These are phyloP conservation scores for Tachina fera DNA, from an alignment of 2,888 invertebrate species.

Conservation along the genomic window DNA sequence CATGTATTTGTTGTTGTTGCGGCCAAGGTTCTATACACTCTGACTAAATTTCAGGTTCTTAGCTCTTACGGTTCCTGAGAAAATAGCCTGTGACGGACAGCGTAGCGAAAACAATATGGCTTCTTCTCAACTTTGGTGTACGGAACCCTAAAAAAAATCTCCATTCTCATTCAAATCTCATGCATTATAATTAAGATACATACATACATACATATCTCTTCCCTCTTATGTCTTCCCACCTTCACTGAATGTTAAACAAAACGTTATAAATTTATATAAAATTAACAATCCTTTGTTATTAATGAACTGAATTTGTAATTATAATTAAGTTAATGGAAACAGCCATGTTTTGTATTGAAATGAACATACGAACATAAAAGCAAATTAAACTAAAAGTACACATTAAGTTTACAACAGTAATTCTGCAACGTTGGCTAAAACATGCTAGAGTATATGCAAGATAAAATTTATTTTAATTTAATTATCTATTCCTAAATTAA, in stretches of 20 bases:
- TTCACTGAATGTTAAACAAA: neutral
- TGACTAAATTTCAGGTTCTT: no score
- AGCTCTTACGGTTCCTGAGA: no score
- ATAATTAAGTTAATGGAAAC: neutral
- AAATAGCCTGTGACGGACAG: no score
- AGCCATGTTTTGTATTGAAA: neutral
- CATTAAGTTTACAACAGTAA: constrained; percentile 5
- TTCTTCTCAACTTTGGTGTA: no score
- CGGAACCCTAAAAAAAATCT: no score
- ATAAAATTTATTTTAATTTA: constrained; percentile 38
- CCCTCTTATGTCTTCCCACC: neutral
- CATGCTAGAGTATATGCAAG: neutral
- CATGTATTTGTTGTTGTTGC: no score
- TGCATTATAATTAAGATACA: no score
- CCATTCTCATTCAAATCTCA: no score
- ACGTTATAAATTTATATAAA: neutral
- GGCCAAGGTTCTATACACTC: no score
- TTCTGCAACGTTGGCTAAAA: constrained; percentile 18
- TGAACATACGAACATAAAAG: constrained; percentile 4
- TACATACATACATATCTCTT: no score
- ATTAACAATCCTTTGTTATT: neutral
- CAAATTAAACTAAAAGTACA: constrained; percentile 29
- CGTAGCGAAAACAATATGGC: no score
- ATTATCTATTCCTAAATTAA: constrained; percentile 27
- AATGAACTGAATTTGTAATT: neutral